These are phyloP conservation scores for Yponomeuta plumbellus DNA, from an alignment of 2,888 invertebrate species.

Conservation along the genomic window DNA sequence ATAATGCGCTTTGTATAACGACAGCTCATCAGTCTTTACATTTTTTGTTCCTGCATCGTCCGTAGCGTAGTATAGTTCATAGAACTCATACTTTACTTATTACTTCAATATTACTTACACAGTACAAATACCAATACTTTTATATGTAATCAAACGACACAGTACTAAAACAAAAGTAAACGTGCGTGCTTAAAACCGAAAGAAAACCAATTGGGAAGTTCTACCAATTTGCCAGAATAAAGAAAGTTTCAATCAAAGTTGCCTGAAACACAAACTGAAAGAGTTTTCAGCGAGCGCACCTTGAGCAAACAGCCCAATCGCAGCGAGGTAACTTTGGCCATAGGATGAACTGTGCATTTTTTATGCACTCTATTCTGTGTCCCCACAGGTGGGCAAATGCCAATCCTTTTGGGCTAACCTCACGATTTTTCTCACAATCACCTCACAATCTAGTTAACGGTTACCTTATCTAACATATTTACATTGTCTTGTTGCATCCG, in stretches of 20 bases:
- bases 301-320: slow-evolving; percentile 41
- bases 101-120: not conserved
- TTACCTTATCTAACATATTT: too few relatives aligned
- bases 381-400: not conserved
- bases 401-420: too few relatives aligned
- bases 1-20: too few relatives aligned
- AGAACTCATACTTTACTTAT: too few relatives aligned
- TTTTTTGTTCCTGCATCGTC: too few relatives aligned
- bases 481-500: too few relatives aligned
- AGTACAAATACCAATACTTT: not conserved
- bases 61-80: too few relatives aligned
- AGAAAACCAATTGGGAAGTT: slow-evolving; percentile 67
- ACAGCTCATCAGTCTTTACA: too few relatives aligned
- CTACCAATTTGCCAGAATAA: slow-evolving; percentile 66
- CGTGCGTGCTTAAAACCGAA: slow-evolving; percentile 30
- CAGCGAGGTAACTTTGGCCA: slow-evolving; percentile 9
- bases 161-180: slow-evolving; percentile 11
- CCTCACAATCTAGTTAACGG: too few relatives aligned
- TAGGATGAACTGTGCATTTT: not conserved
- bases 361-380: not conserved
- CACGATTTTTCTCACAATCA: too few relatives aligned
- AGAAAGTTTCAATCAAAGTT: slow-evolving; percentile 66
- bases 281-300: slow-evolving; percentile 38
- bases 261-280: slow-evolving; percentile 55
- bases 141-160: not conserved